Percentiles rank a stretch among this genome's conserved stretches.
Conservation (phyloP, 2,797 vertebrate genomes). For the Phrynocephalus guinanensis region DNA sequence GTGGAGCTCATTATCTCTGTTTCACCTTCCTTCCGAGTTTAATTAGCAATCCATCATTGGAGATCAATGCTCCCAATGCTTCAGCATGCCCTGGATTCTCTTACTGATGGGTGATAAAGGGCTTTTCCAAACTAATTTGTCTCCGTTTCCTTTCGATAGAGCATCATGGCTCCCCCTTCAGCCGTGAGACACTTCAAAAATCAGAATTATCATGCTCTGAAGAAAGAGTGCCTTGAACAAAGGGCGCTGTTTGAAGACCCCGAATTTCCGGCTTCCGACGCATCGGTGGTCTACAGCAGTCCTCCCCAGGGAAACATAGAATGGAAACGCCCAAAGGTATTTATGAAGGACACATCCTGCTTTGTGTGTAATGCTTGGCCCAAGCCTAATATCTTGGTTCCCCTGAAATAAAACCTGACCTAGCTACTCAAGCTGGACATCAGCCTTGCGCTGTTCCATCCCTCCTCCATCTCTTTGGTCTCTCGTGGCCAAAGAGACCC, state of each 20-base stretch:
- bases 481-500: no score
- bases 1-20: background rate
- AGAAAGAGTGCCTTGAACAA: slow-evolving; percentile 79
- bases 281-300: slow-evolving; percentile 86
- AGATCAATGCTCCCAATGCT: background rate
- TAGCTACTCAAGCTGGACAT: no score
- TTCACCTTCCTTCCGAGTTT: background rate
- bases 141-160: background rate
- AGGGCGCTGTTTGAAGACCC: slow-evolving; percentile 89
- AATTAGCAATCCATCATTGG: background rate
- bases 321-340: slow-evolving; percentile 91
- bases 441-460: no score
- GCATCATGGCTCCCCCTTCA: slow-evolving; percentile 82
- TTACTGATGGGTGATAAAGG: background rate
- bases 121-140: slow-evolving; percentile 4
- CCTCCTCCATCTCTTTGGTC: no score
- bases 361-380: background rate
- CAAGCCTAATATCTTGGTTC: no score
- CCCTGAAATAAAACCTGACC: no score
- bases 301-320: slow-evolving; percentile 79
- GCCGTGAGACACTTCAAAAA: slow-evolving; percentile 79
- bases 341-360: background rate
- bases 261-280: slow-evolving; percentile 84
- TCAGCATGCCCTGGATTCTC: background rate
- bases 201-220: slow-evolving; percentile 87